Evolutionary conservation across 2,113 vertebrate species (phyloP), one percentile per base, ranked within the genome.

Genomic region (Cavia aperea): DNA sequence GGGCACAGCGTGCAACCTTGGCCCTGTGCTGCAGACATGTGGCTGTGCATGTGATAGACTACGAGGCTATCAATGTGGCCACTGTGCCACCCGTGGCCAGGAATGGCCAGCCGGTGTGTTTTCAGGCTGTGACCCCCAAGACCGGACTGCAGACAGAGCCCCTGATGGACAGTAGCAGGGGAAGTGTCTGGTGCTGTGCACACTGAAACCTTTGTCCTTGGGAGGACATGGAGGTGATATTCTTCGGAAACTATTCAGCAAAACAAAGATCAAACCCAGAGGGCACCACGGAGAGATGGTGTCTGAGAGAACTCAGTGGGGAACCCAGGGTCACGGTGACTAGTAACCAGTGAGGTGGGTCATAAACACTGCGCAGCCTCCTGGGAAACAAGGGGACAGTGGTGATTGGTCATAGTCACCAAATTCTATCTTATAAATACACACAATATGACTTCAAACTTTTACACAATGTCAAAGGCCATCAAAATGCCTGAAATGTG

Each of bases 161-260:
- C 9, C 11, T 79, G 49, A 51, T 1, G 5, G 33, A 68, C 29
- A 1, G 10, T 31, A 29, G 12, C 15, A 1, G 43, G 12, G 4
- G 54, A 4, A 19, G 49, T 14, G 23, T 31, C 29, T 8, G 6
- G 1, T 7, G 18, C 58, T 78, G 2, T 58, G 36, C 1, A 2
- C n/a, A 4, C 7, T 56, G 31, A 91, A n/a, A 60, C 33, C 43
- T 4, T 46, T 4, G 2, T n/a, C 0, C 23, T 0, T 49, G 8
- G 5, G 9, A 73, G 7, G 24, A 85, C 1, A 14, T 51, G 8
- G 7, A 56, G 21, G 2, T 31, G 15, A 21, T 36, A 29, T 21
- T 2, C 79, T 82, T 29, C 39, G n/a, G 36, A 78, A 72, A 39
- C 12, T 54, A 68, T 0, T 66, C 12, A 65, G 14, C 15, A 54